A percentile compares a stretch with the other conserved stretches of the same genome.
Conservation (phyloP, 1,140 invertebrate genomes). For the Euglossa dilemma region DNA sequence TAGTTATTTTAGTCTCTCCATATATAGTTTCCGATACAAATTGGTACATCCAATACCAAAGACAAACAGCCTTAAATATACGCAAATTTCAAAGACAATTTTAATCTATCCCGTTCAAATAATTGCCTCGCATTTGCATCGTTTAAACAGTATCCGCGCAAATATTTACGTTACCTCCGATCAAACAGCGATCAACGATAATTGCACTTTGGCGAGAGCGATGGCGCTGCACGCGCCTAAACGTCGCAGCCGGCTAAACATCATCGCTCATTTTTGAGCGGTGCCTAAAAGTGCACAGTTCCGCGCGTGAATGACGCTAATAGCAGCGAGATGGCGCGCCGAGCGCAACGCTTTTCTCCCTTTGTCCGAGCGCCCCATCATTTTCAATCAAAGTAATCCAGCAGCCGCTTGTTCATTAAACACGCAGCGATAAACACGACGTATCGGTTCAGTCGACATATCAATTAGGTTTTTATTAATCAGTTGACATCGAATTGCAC, state of each 20-base stretch:
- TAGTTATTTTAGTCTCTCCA: too few species aligned
- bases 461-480: constrained; percentile 33
- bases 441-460: constrained; percentile 8
- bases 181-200: background rate
- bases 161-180: too few species aligned
- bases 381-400: constrained; percentile 22
- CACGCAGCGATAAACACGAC: background rate
- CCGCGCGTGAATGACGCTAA: background rate
- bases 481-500: constrained; percentile 25
- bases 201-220: background rate
- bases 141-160: too few species aligned
- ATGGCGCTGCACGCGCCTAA: background rate
- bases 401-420: constrained; percentile 5
- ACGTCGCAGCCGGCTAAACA: background rate
- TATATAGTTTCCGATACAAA: too few species aligned
- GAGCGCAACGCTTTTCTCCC: background rate
- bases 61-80: too few species aligned
- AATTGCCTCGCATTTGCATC: too few species aligned
- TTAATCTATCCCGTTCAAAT: too few species aligned
- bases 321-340: too few species aligned
- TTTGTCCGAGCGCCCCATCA: background rate
- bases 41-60: too few species aligned
- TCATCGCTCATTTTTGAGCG: background rate
- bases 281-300: background rate
- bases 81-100: too few species aligned